Evolutionary conservation across 1,140 invertebrate genomes (phyloP).

Genomic region (Leptonema lineaticorne): DNA sequence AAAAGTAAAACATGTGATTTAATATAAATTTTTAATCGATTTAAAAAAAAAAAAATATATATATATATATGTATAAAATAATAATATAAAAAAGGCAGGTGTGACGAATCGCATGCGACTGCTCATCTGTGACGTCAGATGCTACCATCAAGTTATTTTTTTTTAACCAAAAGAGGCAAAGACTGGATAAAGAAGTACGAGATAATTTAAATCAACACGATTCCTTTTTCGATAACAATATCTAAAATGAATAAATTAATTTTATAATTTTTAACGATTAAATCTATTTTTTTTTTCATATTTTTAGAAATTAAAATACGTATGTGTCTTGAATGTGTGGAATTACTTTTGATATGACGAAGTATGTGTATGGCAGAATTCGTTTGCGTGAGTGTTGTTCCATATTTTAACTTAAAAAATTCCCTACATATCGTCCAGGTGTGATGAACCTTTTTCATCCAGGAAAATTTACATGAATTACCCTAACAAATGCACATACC

Average conservation of each 20-base stretch:
- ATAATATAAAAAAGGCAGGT: slow-evolving; percentile 13
- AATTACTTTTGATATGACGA: background rate
- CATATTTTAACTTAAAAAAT: slow-evolving; percentile 25
- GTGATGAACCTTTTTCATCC: background rate
- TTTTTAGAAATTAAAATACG: too few relatives aligned
- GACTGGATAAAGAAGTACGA: too few relatives aligned
- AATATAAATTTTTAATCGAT: background rate
- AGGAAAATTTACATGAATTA: background rate
- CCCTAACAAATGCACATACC: too few relatives aligned
- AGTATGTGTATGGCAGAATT: background rate
- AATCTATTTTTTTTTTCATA: too few relatives aligned
- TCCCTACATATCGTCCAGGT: background rate
- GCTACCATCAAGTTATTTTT: too few relatives aligned
- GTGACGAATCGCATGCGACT: slow-evolving; percentile 19
- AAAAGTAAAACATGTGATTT: background rate
- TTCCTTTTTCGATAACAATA: too few relatives aligned
- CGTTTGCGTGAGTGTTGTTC: slow-evolving; percentile 10
- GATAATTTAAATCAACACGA: too few relatives aligned
- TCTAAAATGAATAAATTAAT: too few relatives aligned
- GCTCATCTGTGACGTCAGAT: slow-evolving; percentile 23
- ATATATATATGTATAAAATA: background rate
- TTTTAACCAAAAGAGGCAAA: too few relatives aligned
- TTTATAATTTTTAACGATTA: too few relatives aligned
- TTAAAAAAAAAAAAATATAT: background rate
- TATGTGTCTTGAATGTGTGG: too few relatives aligned